These are phyloP conservation scores for Tetrapedia diversipes DNA, from an alignment of 2,888 invertebrate species.

Conservation along the genomic window DNA sequence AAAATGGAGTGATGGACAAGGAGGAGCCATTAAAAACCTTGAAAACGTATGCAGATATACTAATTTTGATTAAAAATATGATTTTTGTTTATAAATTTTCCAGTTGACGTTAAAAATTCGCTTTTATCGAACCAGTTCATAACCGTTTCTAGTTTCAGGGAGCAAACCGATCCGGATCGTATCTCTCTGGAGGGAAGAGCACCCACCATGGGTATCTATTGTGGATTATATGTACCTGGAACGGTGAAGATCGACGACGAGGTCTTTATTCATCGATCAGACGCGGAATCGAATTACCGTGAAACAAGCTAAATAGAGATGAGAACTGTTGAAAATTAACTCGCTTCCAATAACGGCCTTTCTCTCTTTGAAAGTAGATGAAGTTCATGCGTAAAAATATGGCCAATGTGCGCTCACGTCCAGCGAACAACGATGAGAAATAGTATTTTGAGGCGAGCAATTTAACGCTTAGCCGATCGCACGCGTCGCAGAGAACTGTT, in stretches of 20 bases:
- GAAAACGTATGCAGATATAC: slow-evolving; percentile 81
- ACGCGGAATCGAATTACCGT: not conserved
- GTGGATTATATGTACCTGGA: slow-evolving; percentile 83
- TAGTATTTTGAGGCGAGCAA: slow-evolving; percentile 10
- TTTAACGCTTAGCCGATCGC: too few relatives aligned
- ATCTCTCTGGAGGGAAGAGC: slow-evolving; percentile 76
- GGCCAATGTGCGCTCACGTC: not conserved
- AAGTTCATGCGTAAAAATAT: not conserved
- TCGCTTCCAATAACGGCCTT: slow-evolving; percentile 9
- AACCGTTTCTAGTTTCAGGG: slow-evolving; percentile 65
- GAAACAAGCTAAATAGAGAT: not conserved
- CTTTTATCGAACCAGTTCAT: not conserved
- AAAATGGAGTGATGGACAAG: slow-evolving; percentile 82
- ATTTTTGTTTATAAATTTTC: too few relatives aligned
- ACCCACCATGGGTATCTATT: slow-evolving; percentile 84
- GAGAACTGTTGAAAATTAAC: not conserved
- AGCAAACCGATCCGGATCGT: slow-evolving; percentile 64
- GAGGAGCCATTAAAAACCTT: slow-evolving; percentile 85
- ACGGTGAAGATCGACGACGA: slow-evolving; percentile 84
- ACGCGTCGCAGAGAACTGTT: too few relatives aligned
- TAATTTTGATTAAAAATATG: too few relatives aligned
- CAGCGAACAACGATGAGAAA: not conserved
- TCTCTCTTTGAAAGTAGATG: slow-evolving; percentile 15
- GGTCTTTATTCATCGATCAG: slow-evolving; percentile 80
- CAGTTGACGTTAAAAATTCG: too few relatives aligned